Conservation (phyloP, 2,113 vertebrate genomes). For the Anguilla japonica region DNA sequence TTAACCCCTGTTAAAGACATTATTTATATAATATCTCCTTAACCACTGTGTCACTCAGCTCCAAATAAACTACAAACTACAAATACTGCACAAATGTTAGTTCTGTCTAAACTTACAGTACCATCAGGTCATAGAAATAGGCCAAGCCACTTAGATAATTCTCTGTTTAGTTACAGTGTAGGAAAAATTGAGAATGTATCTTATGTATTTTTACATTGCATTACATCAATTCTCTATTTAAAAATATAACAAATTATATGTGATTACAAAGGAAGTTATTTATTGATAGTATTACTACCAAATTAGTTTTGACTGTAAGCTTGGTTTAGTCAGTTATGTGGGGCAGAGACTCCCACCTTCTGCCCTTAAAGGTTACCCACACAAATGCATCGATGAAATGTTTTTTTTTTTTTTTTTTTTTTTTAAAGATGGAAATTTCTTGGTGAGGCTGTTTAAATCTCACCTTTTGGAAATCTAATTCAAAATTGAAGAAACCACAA, state of each 20-base stretch:
- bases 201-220: no score
- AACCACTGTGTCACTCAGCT: background rate
- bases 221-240: no score
- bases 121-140: background rate
- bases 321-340: no score
- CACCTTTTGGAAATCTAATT: background rate
- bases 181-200: background rate
- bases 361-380: background rate
- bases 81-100: background rate
- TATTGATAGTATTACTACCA: no score
- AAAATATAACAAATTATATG: no score
- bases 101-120: background rate
- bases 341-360: background rate
- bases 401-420: background rate
- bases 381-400: no score
- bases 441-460: background rate
- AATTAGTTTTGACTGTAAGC: no score
- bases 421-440: conserved; percentile 21
- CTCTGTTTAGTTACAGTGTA: background rate
- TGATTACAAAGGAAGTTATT: no score
- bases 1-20: background rate
- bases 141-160: background rate
- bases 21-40: no score
- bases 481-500: background rate
- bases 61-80: no score